Conservation (phyloP, 2,113 vertebrate genomes). For the Lathamus discolor region DNA sequence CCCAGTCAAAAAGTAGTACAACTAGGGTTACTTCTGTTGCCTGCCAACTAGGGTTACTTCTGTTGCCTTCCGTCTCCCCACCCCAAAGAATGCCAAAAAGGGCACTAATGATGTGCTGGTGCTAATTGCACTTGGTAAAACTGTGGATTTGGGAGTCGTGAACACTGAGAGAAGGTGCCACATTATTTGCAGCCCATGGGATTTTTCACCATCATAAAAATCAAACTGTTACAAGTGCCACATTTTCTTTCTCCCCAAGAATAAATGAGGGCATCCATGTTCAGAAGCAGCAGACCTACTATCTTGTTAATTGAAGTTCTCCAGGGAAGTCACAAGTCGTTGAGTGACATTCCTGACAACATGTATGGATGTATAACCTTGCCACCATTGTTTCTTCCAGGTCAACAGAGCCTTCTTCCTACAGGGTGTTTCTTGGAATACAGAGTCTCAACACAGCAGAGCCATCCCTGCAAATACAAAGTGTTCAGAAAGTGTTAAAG, state of each 20-base stretch:
- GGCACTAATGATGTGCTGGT: neutral
- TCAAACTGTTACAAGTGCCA: neutral
- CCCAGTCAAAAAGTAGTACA: neutral
- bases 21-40: neutral
- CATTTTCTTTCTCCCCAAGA: neutral
- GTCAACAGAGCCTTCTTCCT: conserved; percentile 63
- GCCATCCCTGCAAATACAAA: conserved; percentile 69
- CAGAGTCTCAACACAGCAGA: conserved; percentile 72
- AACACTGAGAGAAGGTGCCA: neutral
- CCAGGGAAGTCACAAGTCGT: neutral
- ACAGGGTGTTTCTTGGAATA: conserved; percentile 80
- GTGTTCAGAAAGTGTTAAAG: conserved; percentile 71
- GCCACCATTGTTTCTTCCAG: conserved; percentile 55
- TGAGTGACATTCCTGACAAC: neutral
- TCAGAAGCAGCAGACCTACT: neutral
- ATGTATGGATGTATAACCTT: neutral
- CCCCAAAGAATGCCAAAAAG: neutral
- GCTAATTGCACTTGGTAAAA: neutral
- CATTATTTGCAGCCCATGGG: neutral
- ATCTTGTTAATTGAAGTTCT: neutral
- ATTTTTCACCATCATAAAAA: neutral
- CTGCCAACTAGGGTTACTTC: neutral
- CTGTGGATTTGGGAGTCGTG: neutral
- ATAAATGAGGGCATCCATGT: neutral
- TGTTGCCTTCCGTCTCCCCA: neutral